These are phyloP conservation scores for Asteroscopus sphinx DNA, from an alignment of 2,888 invertebrate species.

Conservation along the genomic window DNA sequence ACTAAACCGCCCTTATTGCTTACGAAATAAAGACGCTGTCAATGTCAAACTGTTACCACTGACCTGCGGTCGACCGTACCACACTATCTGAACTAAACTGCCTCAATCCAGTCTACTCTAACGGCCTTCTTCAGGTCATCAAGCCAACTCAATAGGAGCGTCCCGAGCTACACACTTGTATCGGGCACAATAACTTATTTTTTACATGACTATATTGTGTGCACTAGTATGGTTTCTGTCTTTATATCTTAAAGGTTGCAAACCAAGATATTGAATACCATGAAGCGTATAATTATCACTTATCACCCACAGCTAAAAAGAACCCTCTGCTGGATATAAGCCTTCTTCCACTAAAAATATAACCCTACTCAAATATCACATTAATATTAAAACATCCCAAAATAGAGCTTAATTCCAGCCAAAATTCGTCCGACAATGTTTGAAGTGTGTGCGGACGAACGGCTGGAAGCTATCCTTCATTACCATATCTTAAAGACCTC, in stretches of 20 bases:
- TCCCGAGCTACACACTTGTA: conserved; percentile 13
- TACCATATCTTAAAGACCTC: conserved; percentile 63
- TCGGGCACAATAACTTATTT: no score
- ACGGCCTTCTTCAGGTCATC: conserved; percentile 35
- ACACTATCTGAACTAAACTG: background rate
- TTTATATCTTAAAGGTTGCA: no score
- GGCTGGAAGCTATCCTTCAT: conserved; percentile 48
- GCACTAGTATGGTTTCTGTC: no score
- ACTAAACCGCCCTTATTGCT: no score
- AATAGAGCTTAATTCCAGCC: conserved; percentile 25
- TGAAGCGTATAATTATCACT: no score
- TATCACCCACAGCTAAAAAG: no score
- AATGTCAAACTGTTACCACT: no score
- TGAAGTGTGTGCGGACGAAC: conserved; percentile 51
- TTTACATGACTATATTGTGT: no score
- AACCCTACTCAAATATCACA: background rate
- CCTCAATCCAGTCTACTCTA: background rate
- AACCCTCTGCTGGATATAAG: no score
- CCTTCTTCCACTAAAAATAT: background rate
- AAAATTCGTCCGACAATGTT: conserved; percentile 48
- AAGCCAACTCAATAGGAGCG: conserved; percentile 26
- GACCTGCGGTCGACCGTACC: no score
- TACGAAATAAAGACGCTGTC: no score
- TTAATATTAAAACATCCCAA: conserved; percentile 15
- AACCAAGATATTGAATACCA: no score